Percentiles rank a stretch among this genome's conserved stretches.
Conservation (phyloP, 2,888 invertebrate genomes). For the Argyresthia albistria region DNA sequence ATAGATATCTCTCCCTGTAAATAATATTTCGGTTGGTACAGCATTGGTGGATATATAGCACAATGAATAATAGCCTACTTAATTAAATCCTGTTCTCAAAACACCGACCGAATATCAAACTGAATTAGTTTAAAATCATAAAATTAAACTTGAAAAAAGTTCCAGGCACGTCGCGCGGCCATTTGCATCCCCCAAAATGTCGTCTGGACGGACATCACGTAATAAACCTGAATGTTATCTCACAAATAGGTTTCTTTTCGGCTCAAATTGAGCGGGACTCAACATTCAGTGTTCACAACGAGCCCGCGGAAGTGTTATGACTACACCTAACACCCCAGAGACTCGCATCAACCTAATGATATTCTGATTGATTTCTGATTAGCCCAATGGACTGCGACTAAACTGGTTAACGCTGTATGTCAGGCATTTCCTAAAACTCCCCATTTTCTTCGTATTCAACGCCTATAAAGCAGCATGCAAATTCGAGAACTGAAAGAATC, state of each 20-base stretch:
- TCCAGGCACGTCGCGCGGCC: not conserved
- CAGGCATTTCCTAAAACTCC: not conserved
- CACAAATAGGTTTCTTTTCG: conserved; percentile 32
- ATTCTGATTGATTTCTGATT: not conserved
- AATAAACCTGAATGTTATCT: conserved; percentile 4
- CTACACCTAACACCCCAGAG: not conserved
- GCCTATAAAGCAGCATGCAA: not conserved
- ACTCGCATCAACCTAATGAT: not conserved
- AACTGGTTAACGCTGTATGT: not conserved
- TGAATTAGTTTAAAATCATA: too few relatives aligned
- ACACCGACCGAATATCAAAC: too few relatives aligned
- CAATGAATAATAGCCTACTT: too few relatives aligned
- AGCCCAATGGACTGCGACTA: not conserved
- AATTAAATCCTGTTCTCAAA: too few relatives aligned
- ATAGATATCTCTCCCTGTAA: too few relatives aligned
- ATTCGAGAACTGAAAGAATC: conserved; percentile 23
- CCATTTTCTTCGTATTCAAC: conserved; percentile 1
- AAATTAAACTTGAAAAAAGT: not conserved
- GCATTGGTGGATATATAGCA: too few relatives aligned
- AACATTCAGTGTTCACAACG: conserved; percentile 9
- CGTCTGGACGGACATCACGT: conserved; percentile 1
- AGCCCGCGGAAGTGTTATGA: not conserved
- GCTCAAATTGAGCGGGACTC: conserved; percentile 10
- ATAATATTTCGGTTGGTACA: too few relatives aligned
- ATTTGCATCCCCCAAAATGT: not conserved